phyloP scores from a whole-genome alignment of 2,888 invertebrate genomes.

The Dolomedes plantarius region DNA sequence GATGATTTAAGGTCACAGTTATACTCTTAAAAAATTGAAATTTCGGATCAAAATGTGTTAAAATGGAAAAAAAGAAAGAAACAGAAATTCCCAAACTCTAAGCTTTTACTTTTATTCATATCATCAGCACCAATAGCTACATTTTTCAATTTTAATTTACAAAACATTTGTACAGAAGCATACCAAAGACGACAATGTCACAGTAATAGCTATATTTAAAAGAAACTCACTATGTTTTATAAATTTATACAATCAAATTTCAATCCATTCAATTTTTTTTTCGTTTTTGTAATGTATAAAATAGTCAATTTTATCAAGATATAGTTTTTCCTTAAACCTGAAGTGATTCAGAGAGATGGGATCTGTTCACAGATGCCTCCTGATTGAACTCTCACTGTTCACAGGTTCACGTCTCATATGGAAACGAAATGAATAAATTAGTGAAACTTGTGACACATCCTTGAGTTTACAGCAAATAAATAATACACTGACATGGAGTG shows the following conservation, averaged over 20 bases:
- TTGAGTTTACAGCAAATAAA: slow-evolving; percentile 64
- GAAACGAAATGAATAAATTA: slow-evolving; percentile 58
- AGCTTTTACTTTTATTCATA: slow-evolving; percentile 66
- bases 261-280: not conserved
- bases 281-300: slow-evolving; percentile 21
- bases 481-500: slow-evolving; percentile 55
- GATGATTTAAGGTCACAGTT: too few relatives aligned
- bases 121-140: slow-evolving; percentile 68
- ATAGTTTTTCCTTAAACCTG: not conserved
- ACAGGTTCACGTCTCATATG: slow-evolving; percentile 65
- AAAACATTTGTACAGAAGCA: slow-evolving; percentile 69
- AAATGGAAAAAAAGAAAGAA: too few relatives aligned
- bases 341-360: slow-evolving; percentile 47
- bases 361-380: too few relatives aligned
- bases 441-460: slow-evolving; percentile 61
- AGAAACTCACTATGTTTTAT: slow-evolving; percentile 46
- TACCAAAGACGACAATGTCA: slow-evolving; percentile 64
- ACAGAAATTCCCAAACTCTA: slow-evolving; percentile 21
- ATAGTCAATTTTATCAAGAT: slow-evolving; percentile 14
- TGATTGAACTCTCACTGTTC: too few relatives aligned
- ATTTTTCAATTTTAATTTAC: slow-evolving; percentile 64
- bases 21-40: too few relatives aligned
- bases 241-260: slow-evolving; percentile 32
- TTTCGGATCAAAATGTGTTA: too few relatives aligned
- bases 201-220: slow-evolving; percentile 61